Evolutionary conservation across 2,888 invertebrate species (phyloP).

Genomic region (Loripinus fragilis): DNA sequence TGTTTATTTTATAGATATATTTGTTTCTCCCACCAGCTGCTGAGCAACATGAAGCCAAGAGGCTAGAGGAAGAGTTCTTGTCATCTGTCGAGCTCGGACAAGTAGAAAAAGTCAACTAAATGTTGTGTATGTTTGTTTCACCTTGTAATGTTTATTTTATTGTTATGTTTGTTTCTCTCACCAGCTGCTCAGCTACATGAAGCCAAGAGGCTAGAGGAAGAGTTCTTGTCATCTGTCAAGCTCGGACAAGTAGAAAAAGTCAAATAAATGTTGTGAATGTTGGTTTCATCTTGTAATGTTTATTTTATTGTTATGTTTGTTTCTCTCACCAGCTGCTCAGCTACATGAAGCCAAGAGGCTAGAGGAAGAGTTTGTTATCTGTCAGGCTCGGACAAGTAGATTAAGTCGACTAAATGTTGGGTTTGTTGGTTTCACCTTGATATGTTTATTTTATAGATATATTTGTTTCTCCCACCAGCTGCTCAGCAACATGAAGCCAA

Average conservation of each 20-base stretch:
- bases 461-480: slow-evolving; percentile 80
- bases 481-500: slow-evolving; percentile 87
- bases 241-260: slow-evolving; percentile 86
- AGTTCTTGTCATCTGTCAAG: slow-evolving; percentile 86
- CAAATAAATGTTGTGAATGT: slow-evolving; percentile 85
- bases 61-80: no score
- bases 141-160: background rate
- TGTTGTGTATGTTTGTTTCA: no score
- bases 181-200: slow-evolving; percentile 87
- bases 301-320: slow-evolving; percentile 81
- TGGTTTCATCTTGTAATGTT: no score
- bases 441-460: no score
- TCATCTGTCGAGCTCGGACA: no score
- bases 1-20: no score
- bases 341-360: slow-evolving; percentile 86
- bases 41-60: no score
- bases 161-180: background rate
- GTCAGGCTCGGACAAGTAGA: slow-evolving; percentile 87
- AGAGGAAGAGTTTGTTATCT: slow-evolving; percentile 86
- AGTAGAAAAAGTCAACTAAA: no score
- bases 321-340: slow-evolving; percentile 85
- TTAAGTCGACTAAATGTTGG: slow-evolving; percentile 86
- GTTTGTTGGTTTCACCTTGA: no score
- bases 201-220: slow-evolving; percentile 85
- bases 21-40: no score